Conservation (phyloP, 2,113 vertebrate species). For the Pachypanchax playfairii region DNA sequence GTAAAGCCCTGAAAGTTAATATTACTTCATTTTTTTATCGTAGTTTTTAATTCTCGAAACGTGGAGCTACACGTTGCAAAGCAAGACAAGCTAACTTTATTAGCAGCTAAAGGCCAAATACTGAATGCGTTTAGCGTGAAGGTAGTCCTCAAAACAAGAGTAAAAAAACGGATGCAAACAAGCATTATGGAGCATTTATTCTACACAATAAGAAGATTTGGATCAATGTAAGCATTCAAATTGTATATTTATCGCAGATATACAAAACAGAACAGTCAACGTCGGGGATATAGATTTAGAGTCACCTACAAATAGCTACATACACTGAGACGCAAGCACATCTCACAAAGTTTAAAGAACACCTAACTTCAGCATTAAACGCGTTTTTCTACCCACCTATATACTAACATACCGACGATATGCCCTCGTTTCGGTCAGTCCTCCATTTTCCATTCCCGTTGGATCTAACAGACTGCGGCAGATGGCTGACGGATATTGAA, state of each 20-base stretch:
- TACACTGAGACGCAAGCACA: background rate
- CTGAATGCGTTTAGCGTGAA: background rate
- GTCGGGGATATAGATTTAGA: background rate
- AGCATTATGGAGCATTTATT: fast-evolving
- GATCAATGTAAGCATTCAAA: fast-evolving
- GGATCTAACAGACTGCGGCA: constrained; percentile 72
- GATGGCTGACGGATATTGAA: constrained; percentile 70
- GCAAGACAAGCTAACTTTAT: constrained; percentile 9
- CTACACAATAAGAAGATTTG: fast-evolving
- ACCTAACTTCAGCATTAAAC: no score
- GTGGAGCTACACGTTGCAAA: background rate
- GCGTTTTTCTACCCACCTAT: constrained; percentile 55
- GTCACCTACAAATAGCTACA: background rate
- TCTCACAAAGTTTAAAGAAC: background rate
- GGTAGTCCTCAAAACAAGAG: fast-evolving
- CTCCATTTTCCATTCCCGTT: constrained; percentile 77
- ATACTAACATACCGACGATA: constrained; percentile 35
- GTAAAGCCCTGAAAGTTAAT: background rate
- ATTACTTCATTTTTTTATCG: background rate
- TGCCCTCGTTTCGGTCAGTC: constrained; percentile 62
- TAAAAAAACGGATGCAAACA: background rate
- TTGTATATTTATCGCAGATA: background rate
- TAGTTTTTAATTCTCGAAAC: background rate
- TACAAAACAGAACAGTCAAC: constrained; percentile 9
- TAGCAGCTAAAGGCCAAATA: constrained; percentile 23